Evolutionary conservation across 2,797 vertebrate genomes (phyloP), one percentile per base, ranked within the genome.

Genomic region (Acanthurus lineatus): DNA sequence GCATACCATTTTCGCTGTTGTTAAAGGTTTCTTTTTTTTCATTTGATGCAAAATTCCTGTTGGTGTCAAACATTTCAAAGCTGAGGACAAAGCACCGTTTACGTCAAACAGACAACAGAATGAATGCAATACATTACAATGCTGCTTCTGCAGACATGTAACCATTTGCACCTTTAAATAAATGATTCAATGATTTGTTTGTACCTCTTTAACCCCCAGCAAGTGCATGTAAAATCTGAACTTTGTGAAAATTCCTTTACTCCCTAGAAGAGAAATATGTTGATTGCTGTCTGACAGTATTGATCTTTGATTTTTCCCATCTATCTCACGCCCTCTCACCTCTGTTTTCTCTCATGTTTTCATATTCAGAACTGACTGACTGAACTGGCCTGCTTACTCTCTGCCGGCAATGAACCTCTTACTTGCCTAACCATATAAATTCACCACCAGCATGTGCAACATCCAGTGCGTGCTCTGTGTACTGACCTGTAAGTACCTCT

Each of bases 21-120:
- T 44, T 97, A 96, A 7, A 97, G 93, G 66, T 97, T 98, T 89
- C 97, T 95, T 76, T 95, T 95, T 14, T 95, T 95, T 14, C 96
- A 97, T 92, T 96, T 97, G 81, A 97, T 96, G 86, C 96, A 96
- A 91, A 97, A 97, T 62, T 97, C 96, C 85, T 96, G 91, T 96
- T 96, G 64, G 96, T 85, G 59, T 97, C 96, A 93, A 97, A 97
- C 0, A 96, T 96, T 94, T 98, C 96, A 95, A 97, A 97, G 79
- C 96, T 96, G 93, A 69, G 59, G 52, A 40, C 6, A 57, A 80
- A 66, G 44, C 25, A 11, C 35, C n/a, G 3, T 52, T 56, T 38
- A 38, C 1, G n/a, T 52, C 19, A 44, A 22, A 53, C n/a, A 57
- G 51, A 76, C 45, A 53, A 38, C 42, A 3, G 1, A 60, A 49